These are phyloP conservation scores for Zaprionus lachaisei DNA, from an alignment of 1,140 invertebrate genomes.

Conservation along the genomic window DNA sequence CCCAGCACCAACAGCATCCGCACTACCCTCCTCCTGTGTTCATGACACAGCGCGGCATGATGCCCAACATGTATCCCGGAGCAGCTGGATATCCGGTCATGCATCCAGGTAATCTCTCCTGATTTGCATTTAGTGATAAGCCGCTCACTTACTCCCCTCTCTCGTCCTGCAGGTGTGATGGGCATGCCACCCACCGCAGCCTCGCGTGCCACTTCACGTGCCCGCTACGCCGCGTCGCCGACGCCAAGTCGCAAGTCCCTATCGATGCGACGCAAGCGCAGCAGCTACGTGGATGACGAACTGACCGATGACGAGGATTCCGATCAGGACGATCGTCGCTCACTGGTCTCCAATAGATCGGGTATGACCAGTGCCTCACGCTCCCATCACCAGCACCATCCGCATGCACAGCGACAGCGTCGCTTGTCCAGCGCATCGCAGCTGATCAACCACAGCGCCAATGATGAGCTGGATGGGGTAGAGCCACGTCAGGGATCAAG, in stretches of 20 bases:
- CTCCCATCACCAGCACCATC: conserved; percentile 54
- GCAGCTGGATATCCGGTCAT: conserved; percentile 72
- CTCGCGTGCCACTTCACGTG: conserved; percentile 85
- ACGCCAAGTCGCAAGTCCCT: conserved; percentile 89
- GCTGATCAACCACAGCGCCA: conserved; percentile 65
- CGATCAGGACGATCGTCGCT: conserved; percentile 86
- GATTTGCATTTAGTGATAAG: neutral
- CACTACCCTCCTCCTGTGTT: conserved; percentile 84
- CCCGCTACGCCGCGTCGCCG: conserved; percentile 87
- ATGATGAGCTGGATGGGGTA: conserved; percentile 57
- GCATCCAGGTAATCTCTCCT: conserved; percentile 64
- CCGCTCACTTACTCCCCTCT: neutral
- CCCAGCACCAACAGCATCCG: conserved; percentile 84
- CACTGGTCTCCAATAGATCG: conserved; percentile 82
- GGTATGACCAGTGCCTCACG: conserved; percentile 72
- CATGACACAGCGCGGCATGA: conserved; percentile 77
- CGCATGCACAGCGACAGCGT: conserved; percentile 58
- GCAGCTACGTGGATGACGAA: conserved; percentile 85
- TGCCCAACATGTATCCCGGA: conserved; percentile 78
- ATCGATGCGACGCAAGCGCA: conserved; percentile 84
- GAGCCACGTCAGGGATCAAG: conserved; percentile 42
- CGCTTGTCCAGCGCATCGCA: conserved; percentile 81
- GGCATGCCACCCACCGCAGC: conserved; percentile 73
- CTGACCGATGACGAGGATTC: conserved; percentile 86
- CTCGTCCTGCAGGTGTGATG: conserved; percentile 60